phyloP scores from a whole-genome alignment of 2,888 invertebrate species.

The Coleophora flavipennella region DNA sequence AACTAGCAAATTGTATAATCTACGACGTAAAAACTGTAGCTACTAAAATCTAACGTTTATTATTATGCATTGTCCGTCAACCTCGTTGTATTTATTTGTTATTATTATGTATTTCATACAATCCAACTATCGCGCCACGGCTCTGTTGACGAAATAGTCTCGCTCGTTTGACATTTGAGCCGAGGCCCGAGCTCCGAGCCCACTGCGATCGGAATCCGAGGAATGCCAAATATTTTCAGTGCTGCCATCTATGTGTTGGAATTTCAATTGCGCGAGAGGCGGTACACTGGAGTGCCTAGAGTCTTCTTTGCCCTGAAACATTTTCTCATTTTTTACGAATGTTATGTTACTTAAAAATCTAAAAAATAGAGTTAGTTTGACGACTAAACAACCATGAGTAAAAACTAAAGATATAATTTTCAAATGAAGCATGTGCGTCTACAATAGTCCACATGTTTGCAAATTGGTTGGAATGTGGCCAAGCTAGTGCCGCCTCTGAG shows the following conservation, averaged over 20 bases:
- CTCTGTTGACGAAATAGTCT: conserved; percentile 73
- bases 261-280: conserved; percentile 49
- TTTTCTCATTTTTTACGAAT: neutral
- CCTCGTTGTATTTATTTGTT: conserved; percentile 48
- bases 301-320: conserved; percentile 8
- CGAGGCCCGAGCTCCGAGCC: conserved; percentile 65
- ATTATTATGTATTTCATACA: conserved; percentile 68
- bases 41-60: conserved; percentile 48
- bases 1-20: conserved; percentile 35
- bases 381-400: conserved; percentile 1
- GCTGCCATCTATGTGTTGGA: conserved; percentile 74
- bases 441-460: conserved; percentile 38
- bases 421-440: too few species aligned
- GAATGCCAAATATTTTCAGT: conserved; percentile 80
- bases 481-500: conserved; percentile 46
- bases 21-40: conserved; percentile 44
- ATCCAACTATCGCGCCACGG: conserved; percentile 69
- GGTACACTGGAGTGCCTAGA: conserved; percentile 42
- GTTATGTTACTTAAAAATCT: neutral
- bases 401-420: too few species aligned
- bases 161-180: conserved; percentile 81
- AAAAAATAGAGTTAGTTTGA: too few species aligned
- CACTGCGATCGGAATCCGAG: conserved; percentile 75
- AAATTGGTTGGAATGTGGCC: conserved; percentile 58
- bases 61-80: conserved; percentile 58